Evolutionary conservation across 2,797 vertebrate species (phyloP).

Genomic region (Melanotaenia parkinsoni): DNA sequence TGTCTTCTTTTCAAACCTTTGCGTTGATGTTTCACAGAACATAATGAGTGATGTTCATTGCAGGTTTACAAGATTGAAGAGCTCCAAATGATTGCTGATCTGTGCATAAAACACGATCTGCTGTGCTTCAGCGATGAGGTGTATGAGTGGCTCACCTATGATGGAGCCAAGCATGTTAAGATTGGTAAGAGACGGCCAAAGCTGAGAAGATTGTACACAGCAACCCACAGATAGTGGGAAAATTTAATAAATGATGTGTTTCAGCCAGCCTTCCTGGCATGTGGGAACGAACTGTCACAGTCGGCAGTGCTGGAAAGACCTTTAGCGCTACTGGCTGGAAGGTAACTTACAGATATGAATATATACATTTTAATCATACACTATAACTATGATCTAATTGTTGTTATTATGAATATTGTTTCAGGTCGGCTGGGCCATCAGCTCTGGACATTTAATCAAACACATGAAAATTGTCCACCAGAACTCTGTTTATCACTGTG

Average conservation of each 20-base stretch:
- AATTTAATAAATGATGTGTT: constrained; percentile 3
- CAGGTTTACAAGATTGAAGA: constrained; percentile 91
- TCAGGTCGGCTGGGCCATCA: constrained; percentile 94
- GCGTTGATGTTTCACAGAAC: not conserved
- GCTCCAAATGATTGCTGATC: constrained; percentile 88
- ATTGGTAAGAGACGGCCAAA: constrained; percentile 83
- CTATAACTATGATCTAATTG: not conserved
- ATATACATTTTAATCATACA: not conserved
- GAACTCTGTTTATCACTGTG: constrained; percentile 90
- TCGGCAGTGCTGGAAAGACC: constrained; percentile 93
- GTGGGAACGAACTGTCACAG: constrained; percentile 93
- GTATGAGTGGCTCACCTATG: constrained; percentile 95
- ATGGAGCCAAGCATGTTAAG: constrained; percentile 87
- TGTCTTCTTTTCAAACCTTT: not conserved
- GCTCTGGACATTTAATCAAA: constrained; percentile 84
- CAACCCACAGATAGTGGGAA: not conserved
- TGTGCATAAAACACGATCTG: constrained; percentile 90
- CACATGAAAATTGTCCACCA: constrained; percentile 91
- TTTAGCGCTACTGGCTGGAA: constrained; percentile 97
- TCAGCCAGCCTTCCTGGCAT: constrained; percentile 93
- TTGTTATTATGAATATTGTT: not conserved
- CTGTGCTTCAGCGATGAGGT: constrained; percentile 95
- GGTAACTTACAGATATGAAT: constrained; percentile 72
- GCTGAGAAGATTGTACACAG: not conserved
- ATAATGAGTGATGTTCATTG: not conserved